A percentile compares a stretch with the other conserved stretches of the same genome.
These are phyloP conservation scores for Mastacembelus armatus DNA, from an alignment of 2,797 vertebrate species.

Conservation along the genomic window DNA sequence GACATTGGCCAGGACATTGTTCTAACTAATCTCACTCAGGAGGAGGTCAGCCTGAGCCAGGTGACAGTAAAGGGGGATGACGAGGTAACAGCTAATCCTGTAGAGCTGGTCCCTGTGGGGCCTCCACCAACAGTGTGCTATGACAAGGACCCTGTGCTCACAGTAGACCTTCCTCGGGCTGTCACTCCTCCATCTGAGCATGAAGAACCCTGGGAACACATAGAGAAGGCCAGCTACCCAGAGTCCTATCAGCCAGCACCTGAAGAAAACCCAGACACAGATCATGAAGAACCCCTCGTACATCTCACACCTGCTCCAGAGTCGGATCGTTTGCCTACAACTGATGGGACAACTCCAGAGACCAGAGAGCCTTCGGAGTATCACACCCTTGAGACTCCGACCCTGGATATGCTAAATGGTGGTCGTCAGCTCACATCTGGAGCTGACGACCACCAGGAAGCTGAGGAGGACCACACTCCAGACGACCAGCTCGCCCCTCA, in stretches of 20 bases:
- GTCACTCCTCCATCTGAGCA: constrained; percentile 40
- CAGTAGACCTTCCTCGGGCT: constrained; percentile 21
- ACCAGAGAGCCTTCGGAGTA: constrained; percentile 4
- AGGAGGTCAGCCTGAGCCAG: constrained; percentile 80
- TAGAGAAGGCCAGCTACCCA: constrained; percentile 44
- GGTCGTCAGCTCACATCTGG: constrained; percentile 37
- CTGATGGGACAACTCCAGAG: constrained; percentile 23
- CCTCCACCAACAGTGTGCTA: constrained; percentile 18
- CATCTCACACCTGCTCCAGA: constrained; percentile 22
- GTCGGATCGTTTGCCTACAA: not conserved
- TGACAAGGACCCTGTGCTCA: constrained; percentile 26
- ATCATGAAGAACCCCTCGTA: constrained; percentile 24
- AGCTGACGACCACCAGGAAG: no score
- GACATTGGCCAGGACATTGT: constrained; percentile 84
- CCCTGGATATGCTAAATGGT: not conserved
- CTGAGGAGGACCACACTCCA: constrained; percentile 47
- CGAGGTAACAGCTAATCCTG: constrained; percentile 82
- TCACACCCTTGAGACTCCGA: constrained; percentile 27
- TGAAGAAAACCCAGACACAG: constrained; percentile 22
- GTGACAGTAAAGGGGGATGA: constrained; percentile 70
- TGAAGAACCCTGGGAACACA: constrained; percentile 41
- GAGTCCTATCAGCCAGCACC: constrained; percentile 55
- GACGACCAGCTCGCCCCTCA: constrained; percentile 7
- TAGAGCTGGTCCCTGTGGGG: constrained; percentile 50
- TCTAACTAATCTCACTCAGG: constrained; percentile 82